phyloP scores from a whole-genome alignment of 1,140 invertebrate species.

The Cyphomyrmex costatus region DNA sequence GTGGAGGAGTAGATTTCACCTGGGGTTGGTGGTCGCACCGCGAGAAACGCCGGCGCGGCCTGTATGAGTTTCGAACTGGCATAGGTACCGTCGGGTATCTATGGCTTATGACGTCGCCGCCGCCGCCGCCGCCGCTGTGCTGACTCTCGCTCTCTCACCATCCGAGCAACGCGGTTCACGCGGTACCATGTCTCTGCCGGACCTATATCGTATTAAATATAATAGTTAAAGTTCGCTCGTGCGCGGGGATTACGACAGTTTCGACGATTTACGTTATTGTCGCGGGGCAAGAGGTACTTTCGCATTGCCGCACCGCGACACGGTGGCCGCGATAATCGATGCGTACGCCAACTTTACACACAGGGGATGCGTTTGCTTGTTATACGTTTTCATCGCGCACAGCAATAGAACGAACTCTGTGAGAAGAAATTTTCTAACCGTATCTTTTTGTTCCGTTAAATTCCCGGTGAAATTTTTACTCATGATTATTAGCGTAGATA shows the following conservation, averaged over 20 bases:
- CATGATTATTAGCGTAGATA: neutral
- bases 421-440: constrained; percentile 11
- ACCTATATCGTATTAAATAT: constrained; percentile 85
- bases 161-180: constrained; percentile 6
- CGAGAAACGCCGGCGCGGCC: constrained; percentile 59
- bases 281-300: constrained; percentile 48
- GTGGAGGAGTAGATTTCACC: constrained; percentile 82
- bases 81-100: constrained; percentile 77
- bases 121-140: neutral
- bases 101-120: constrained; percentile 78
- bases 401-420: neutral
- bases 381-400: constrained; percentile 5
- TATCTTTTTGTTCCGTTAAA: neutral
- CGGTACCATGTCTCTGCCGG: constrained; percentile 44
- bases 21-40: constrained; percentile 78
- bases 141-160: constrained; percentile 6
- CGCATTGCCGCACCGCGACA: constrained; percentile 8
- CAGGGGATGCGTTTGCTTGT: neutral
- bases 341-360: constrained; percentile 43
- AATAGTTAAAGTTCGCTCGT: constrained; percentile 85
- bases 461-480: neutral
- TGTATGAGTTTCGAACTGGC: constrained; percentile 80
- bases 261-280: constrained; percentile 81
- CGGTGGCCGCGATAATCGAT: constrained; percentile 48
- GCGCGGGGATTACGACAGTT: constrained; percentile 80